Conservation (phyloP, 2,888 invertebrate species). For the Mystacides longicornis region DNA sequence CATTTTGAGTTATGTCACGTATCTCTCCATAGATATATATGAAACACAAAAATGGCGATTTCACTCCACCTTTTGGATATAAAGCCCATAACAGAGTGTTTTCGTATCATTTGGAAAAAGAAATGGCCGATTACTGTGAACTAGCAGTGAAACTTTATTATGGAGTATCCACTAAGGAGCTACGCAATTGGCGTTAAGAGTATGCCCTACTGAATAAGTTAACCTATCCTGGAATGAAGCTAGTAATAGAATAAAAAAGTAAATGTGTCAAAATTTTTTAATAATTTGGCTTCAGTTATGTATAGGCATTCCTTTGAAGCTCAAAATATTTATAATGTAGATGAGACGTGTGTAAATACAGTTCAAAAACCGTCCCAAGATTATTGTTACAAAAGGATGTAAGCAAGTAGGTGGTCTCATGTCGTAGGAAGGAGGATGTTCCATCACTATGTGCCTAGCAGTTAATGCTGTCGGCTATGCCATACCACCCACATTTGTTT, state of each 20-base stretch:
- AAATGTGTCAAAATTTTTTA: background rate
- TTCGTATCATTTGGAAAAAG: conserved; percentile 2
- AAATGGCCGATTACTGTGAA: conserved; percentile 18
- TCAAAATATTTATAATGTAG: conserved; percentile 5
- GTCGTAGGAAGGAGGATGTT: conserved; percentile 1
- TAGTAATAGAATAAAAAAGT: background rate
- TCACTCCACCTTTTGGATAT: background rate
- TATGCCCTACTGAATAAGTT: conserved; percentile 11
- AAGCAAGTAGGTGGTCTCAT: conserved; percentile 4
- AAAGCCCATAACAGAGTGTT: background rate
- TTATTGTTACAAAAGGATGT: conserved; percentile 3
- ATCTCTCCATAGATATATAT: conserved; percentile 4
- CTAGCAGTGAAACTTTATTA: conserved; percentile 15
- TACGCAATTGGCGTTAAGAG: conserved; percentile 19
- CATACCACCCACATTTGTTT: background rate
- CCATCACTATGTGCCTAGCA: conserved; percentile 5
- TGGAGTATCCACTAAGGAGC: conserved; percentile 21
- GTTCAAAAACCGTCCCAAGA: conserved; percentile 4
- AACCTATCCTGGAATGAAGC: background rate
- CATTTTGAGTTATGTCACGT: conserved; percentile 4
- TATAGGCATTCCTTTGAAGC: conserved; percentile 3
- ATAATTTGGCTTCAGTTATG: conserved; percentile 2
- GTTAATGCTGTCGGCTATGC: conserved; percentile 2
- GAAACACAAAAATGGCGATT: background rate
- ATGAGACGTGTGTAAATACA: conserved; percentile 2